Evolutionary conservation across 2,888 invertebrate species (phyloP), one percentile per base, ranked within the genome.

Genomic region (Troides aeacus): DNA sequence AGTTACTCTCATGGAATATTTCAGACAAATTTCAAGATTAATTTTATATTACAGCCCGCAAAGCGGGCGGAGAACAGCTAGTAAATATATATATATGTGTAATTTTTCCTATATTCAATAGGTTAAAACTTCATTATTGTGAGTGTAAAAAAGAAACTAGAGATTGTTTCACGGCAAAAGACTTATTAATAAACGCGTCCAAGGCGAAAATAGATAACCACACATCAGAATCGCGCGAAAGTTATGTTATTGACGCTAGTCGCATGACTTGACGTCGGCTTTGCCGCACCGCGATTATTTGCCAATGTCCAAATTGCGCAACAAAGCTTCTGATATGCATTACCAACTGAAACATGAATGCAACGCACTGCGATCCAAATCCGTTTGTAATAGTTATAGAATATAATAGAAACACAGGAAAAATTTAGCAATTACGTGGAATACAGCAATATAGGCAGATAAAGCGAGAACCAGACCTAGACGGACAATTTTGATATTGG

Each of bases 251-350:
- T 50, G 60, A 53, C 68, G 68, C 46, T 59, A n/a, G 50, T 30
- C 68, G 59, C 56, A 60, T 57, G 65, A 69, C 30, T 42, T 69
- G 69, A 69, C 69, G 65, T 65, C 15, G 57, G 30, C 42, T 57
- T 65, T 36, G 69, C 57, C 60, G 61, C 46, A 64, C 62, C 56
- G n/a, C 56, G 21, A 5, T 36, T 62, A 57, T 65, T 69, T 69
- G 62, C 64, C 69, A 65, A 42, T 42, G 62, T 24, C 24, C 17
- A 39, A 57, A 62, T 69, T 69, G 39, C 65, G 46, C 65, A 65
- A 69, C 30, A 56, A 64, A 57, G 21, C 64, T 56, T 18, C 39
- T 62, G 57, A 69, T 56, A 18, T 61, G 10, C 18, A 39, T 23
- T 59, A 63, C 18, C 17, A 23, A 42, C 21, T 30, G 21, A 62